These are phyloP conservation scores for Donacobius atricapilla DNA, from an alignment of 2,113 vertebrate genomes.

Conservation along the genomic window DNA sequence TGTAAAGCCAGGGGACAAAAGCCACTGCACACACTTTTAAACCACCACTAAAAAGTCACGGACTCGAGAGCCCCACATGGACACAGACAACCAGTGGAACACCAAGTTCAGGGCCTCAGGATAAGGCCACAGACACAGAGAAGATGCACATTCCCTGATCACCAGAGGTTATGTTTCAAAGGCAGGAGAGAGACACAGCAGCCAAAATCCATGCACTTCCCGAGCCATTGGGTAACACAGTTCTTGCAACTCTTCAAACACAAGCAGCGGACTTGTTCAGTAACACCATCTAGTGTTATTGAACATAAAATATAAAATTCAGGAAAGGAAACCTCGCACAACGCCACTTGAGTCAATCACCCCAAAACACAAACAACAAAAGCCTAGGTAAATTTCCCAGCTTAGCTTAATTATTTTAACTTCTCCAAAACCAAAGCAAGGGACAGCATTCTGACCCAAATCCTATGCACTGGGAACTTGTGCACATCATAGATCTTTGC, in stretches of 20 bases:
- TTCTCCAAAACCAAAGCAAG: not conserved
- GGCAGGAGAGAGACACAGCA: not conserved
- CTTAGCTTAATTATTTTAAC: not conserved
- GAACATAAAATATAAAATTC: not conserved
- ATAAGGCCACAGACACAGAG: accelerated
- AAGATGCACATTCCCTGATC: not conserved
- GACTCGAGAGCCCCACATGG: accelerated
- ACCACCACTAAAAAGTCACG: accelerated
- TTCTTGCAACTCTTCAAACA: not conserved
- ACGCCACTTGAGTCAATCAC: not conserved
- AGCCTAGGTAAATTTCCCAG: not conserved
- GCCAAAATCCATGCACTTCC: not conserved
- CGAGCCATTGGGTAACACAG: accelerated
- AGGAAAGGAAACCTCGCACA: not conserved
- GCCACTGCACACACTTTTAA: not conserved
- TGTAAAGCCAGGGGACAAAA: not conserved
- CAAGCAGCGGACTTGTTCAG: not conserved
- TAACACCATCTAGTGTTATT: not conserved
- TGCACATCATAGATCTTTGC: not conserved
- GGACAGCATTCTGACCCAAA: not conserved
- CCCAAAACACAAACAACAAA: not conserved
- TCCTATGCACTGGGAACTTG: not conserved
- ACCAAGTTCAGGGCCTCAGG: not conserved
- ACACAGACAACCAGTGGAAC: not conserved
- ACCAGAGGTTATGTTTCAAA: not conserved